Evolutionary conservation across 2,888 invertebrate genomes (phyloP).

Genomic region (Bombylius discolor): DNA sequence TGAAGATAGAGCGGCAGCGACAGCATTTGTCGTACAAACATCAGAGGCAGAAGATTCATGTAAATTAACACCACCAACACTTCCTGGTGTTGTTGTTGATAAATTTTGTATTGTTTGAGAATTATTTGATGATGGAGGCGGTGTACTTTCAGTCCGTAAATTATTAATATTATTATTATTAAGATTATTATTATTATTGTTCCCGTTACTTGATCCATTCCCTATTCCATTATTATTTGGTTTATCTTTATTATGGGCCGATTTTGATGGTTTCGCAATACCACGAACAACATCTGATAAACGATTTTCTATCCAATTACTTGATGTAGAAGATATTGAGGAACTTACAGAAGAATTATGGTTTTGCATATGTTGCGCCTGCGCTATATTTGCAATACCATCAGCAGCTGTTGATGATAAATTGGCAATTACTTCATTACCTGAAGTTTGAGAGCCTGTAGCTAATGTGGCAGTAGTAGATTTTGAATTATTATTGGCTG

Average conservation of each 20-base stretch:
- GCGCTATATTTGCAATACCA: conserved; percentile 1
- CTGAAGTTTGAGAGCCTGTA: background rate
- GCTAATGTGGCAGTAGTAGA: conserved; percentile 7
- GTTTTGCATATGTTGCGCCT: background rate
- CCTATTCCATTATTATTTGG: background rate
- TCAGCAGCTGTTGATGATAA: background rate
- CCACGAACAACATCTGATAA: conserved; percentile 70
- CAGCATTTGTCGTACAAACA: conserved; percentile 13
- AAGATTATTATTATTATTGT: background rate
- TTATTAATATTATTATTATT: background rate
- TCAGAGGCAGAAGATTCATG: conserved; percentile 16
- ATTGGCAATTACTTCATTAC: background rate
- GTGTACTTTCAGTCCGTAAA: background rate
- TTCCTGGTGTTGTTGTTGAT: background rate
- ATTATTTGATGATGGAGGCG: conserved; percentile 18
- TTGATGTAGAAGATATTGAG: conserved; percentile 1
- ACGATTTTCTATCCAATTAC: conserved; percentile 33
- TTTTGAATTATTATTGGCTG: conserved; percentile 4
- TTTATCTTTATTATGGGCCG: conserved; percentile 21
- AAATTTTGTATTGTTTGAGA: conserved; percentile 16
- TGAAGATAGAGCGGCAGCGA: conserved; percentile 39
- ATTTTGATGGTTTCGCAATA: conserved; percentile 40
- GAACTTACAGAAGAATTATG: background rate
- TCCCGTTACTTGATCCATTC: background rate
- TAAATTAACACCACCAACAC: conserved; percentile 17